Conservation (phyloP, 2,888 invertebrate species). For the Drosophila maculinotata region DNA sequence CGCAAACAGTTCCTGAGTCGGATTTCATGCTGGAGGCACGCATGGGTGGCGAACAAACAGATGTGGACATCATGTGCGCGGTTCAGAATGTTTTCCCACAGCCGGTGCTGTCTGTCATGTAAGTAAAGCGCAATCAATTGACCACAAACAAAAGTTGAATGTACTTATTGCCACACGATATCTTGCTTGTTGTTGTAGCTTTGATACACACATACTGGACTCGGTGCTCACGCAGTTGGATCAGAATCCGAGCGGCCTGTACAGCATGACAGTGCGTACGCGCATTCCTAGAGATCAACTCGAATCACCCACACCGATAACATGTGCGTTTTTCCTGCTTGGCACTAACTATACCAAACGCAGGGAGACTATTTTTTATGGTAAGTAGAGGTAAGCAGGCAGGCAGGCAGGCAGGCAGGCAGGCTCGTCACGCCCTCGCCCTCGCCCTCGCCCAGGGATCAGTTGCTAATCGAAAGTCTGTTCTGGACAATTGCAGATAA, state of each 20-base stretch:
- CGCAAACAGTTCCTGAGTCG: constrained; percentile 83
- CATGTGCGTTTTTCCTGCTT: constrained; percentile 85
- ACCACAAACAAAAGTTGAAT: background rate
- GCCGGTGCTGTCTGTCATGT: constrained; percentile 84
- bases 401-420: constrained; percentile 1
- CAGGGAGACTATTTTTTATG: constrained; percentile 85
- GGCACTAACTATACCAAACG: constrained; percentile 85
- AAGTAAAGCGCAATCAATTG: constrained; percentile 52
- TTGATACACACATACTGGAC: constrained; percentile 83
- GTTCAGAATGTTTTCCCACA: constrained; percentile 85
- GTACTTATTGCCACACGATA: background rate
- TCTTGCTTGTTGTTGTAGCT: constrained; percentile 54
- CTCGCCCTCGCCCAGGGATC: background rate
- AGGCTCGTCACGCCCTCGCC: no score
- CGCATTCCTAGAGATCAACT: constrained; percentile 84
- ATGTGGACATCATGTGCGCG: constrained; percentile 84
- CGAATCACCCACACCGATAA: constrained; percentile 85
- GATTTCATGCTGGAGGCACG: constrained; percentile 84
- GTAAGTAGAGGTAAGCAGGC: constrained; percentile 84
- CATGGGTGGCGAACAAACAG: constrained; percentile 82
- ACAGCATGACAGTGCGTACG: constrained; percentile 84
- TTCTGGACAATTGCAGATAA: constrained; percentile 72
- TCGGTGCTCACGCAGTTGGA: constrained; percentile 83
- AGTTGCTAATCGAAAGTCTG: constrained; percentile 5
- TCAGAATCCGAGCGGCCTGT: constrained; percentile 84